These are phyloP conservation scores for Thunnus thynnus DNA, from an alignment of 2,113 vertebrate species.

Conservation along the genomic window DNA sequence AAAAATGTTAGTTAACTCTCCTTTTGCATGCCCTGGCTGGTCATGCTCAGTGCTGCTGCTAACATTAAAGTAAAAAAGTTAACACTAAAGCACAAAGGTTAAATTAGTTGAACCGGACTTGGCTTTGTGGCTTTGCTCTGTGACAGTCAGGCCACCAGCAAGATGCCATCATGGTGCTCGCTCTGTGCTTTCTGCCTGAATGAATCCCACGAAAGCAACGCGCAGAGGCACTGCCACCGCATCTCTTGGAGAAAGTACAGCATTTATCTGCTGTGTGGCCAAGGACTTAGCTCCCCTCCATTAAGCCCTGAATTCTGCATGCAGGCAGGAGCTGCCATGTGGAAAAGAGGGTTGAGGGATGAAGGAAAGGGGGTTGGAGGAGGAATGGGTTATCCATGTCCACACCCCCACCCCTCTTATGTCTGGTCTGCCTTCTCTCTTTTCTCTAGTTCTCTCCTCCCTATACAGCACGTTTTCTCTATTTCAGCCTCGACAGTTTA, in stretches of 20 bases:
- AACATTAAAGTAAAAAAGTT: conserved; percentile 22
- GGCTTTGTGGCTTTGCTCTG: conserved; percentile 2
- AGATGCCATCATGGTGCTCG: conserved; percentile 26
- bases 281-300: conserved; percentile 81
- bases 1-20: not conserved
- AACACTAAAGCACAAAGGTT: conserved; percentile 32
- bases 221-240: not conserved
- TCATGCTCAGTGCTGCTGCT: not conserved
- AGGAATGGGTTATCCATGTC: conserved; percentile 45
- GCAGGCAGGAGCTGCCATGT: conserved; percentile 74
- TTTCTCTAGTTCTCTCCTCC: not conserved
- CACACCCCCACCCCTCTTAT: not conserved
- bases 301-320: conserved; percentile 81
- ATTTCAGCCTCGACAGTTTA: not conserved
- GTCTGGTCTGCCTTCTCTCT: not conserved
- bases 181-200: conserved; percentile 61
- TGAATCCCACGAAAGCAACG: conserved; percentile 60
- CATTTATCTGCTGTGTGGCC: conserved; percentile 73
- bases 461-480: not conserved
- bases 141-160: conserved; percentile 53
- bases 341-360: conserved; percentile 71
- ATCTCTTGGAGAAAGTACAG: conserved; percentile 60
- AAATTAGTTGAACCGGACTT: conserved; percentile 18
- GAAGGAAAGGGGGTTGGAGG: conserved; percentile 10
- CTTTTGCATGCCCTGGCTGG: not conserved